phyloP scores from a whole-genome alignment of 2,888 invertebrate species.

The Chironomus riparius region DNA sequence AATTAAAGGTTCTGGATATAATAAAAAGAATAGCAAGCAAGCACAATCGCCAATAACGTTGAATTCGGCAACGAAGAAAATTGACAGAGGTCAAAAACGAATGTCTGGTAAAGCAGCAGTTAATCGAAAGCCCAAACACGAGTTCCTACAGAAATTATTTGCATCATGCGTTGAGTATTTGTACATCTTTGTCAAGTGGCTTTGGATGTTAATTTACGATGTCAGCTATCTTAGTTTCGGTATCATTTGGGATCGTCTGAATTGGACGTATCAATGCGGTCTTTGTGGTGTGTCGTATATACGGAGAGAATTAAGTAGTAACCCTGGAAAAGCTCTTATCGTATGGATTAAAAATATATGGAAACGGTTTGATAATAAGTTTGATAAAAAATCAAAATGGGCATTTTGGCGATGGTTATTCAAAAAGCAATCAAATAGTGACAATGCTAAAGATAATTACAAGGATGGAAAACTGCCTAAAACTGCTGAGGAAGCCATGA shows the following conservation, averaged over 20 bases:
- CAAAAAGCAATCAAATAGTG: constrained; percentile 41
- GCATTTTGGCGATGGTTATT: constrained; percentile 41
- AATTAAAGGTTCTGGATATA: background rate
- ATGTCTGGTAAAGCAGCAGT: constrained; percentile 2
- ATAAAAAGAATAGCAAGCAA: constrained; percentile 25
- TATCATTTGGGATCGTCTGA: constrained; percentile 38
- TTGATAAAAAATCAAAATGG: constrained; percentile 39
- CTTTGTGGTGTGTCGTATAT: constrained; percentile 4
- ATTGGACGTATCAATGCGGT: constrained; percentile 25
- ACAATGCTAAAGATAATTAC: constrained; percentile 37
- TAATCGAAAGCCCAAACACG: constrained; percentile 44
- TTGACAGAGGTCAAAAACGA: constrained; percentile 28
- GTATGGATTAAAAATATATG: constrained; percentile 39
- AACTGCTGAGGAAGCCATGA: constrained; percentile 92
- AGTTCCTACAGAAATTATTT: constrained; percentile 42
- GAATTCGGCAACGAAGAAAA: constrained; percentile 23
- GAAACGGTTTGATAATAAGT: constrained; percentile 38
- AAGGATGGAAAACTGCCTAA: constrained; percentile 56
- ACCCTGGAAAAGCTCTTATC: constrained; percentile 33
- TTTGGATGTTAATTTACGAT: constrained; percentile 68
- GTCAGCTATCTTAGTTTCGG: constrained; percentile 63
- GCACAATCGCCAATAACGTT: constrained; percentile 22
- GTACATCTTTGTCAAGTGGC: constrained; percentile 62
- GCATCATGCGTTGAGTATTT: constrained; percentile 51
- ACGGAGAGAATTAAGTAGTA: constrained; percentile 38